Base-by-base conservation (phyloP, 2,113 vertebrate species). In the Melanerpes aurifrons region DNA sequence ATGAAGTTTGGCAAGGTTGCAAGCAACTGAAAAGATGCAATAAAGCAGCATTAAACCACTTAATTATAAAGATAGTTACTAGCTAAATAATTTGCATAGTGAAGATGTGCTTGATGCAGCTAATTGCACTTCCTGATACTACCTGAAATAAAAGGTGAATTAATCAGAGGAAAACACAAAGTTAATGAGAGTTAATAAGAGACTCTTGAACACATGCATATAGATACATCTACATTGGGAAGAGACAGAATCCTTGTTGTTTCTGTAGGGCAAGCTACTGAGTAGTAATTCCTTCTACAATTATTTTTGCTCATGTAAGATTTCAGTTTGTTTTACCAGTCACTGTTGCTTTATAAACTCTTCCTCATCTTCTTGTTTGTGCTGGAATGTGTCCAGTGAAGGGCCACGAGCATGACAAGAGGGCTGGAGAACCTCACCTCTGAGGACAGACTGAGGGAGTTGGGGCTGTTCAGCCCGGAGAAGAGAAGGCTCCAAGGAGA, bases 81-180 rank as follows among this genome's bases (percentile, higher is more conserved):
- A 78, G 86, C 71, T 78, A 90, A 92, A 95, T 90, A 86, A 94
- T 95, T 90, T 89, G 62, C 57, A 75, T 40, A 81, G 62, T 31
- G 31, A 62, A 94, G 92, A 75, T 22, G 64, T 86, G 67, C 83
- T 95, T 94, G 73, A 88, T 96, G 95, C 74, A 69, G 67, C 77
- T 96, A 96, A 94, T 94, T 96, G 40, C 90, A 78, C 70, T 95
- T 94, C 93, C 93, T 93, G 88, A 82, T 94, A 90, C 45, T 76
- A 79, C 86, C 92, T 84, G 88, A 94, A 96, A 84, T 81, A 81
- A 94, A 96, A 95, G 77, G 90, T 95, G 88, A 93, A 78, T 84
- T 95, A 94, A 88, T 90, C 88, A 86, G 80, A 73, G 70, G 77
- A 58, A 93, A 95, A 90, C 37, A 66, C 58, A 82, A 89, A 86